These are phyloP conservation scores for Erythrocercus mccallii DNA, from an alignment of 2,113 vertebrate species.

Conservation along the genomic window DNA sequence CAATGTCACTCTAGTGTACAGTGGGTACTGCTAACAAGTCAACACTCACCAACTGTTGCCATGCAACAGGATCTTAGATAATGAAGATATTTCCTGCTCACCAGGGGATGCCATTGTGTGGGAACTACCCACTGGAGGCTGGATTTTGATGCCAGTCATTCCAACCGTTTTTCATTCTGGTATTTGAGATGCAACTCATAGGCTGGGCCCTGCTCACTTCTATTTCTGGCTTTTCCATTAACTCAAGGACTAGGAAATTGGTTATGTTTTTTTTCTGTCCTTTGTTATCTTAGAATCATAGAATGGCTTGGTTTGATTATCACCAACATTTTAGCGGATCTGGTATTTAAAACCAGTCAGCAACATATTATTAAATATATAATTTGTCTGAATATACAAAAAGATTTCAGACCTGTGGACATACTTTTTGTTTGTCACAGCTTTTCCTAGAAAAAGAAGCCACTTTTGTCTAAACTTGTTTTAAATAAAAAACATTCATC, in stretches of 20 bases:
- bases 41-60: background rate
- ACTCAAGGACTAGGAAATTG: background rate
- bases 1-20: accelerated
- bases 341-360: background rate
- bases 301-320: background rate
- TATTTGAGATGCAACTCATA: conserved; percentile 2
- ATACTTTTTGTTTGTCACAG: background rate
- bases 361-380: background rate
- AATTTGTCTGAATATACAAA: background rate
- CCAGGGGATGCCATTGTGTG: background rate
- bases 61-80: background rate
- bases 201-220: background rate
- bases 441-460: background rate
- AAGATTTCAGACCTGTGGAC: background rate
- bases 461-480: background rate
- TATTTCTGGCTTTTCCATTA: conserved; percentile 23
- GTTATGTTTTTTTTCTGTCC: background rate
- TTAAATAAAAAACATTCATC: background rate
- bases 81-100: background rate
- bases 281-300: background rate
- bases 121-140: background rate
- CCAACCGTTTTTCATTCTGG: background rate
- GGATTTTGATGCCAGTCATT: background rate
- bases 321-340: background rate
- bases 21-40: background rate